Percentiles rank a stretch among this genome's conserved stretches.
Evolutionary conservation across 2,797 vertebrate genomes (phyloP).

Genomic region (Linurgus olivaceus): DNA sequence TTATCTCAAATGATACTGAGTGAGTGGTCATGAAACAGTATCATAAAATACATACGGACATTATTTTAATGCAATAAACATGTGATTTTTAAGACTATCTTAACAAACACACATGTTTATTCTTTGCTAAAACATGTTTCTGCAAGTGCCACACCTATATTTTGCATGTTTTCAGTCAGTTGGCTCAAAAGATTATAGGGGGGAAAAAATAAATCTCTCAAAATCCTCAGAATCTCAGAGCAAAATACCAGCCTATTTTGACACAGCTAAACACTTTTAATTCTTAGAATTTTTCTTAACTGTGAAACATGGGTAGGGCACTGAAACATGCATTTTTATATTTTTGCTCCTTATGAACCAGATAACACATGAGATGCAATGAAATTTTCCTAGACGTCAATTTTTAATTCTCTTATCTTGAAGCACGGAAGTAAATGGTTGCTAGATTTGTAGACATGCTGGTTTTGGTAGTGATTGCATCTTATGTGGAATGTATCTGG

Average conservation of each 20-base stretch:
- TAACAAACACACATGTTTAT: conserved; percentile 99
- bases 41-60: conserved; percentile 99
- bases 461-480: conserved; percentile 88
- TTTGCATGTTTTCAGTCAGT: conserved; percentile 85
- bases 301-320: conserved; percentile 98
- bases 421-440: conserved; percentile 73
- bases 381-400: conserved; percentile 73
- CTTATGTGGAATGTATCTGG: conserved; percentile 99
- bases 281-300: conserved; percentile 61
- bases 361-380: conserved; percentile 99
- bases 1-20: conserved; percentile 99
- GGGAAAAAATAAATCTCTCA: not conserved
- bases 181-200: conserved; percentile 56
- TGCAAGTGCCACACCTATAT: conserved; percentile 99
- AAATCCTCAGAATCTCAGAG: conserved; percentile 19
- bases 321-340: conserved; percentile 99
- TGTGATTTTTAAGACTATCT: conserved; percentile 97
- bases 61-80: conserved; percentile 99
- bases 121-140: conserved; percentile 99
- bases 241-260: conserved; percentile 44
- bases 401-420: conserved; percentile 71
- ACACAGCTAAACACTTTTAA: conserved; percentile 24
- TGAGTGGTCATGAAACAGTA: conserved; percentile 99
- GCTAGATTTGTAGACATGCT: conserved; percentile 75
- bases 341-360: conserved; percentile 99